Conservation (phyloP, 2,888 invertebrate species). For the Steinernema hermaphroditum region DNA sequence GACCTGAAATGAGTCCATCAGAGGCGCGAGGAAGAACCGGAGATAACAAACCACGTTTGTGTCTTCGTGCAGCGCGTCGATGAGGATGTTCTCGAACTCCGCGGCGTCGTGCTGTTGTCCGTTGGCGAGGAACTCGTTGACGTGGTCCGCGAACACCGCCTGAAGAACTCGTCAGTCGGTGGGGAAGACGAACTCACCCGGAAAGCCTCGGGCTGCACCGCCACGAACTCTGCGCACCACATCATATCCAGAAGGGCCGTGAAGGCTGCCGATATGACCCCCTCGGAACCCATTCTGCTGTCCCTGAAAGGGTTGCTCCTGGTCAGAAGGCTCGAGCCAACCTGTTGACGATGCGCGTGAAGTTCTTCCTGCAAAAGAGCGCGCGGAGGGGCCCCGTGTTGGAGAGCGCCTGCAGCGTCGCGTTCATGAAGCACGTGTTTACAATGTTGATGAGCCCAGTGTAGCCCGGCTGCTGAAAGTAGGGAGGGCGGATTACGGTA, state of each 20-base stretch:
- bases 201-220: slow-evolving; percentile 54
- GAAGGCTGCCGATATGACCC: slow-evolving; percentile 57
- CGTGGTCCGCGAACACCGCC: slow-evolving; percentile 45
- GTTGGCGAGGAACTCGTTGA: slow-evolving; percentile 50
- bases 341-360: slow-evolving; percentile 46
- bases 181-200: too few species aligned
- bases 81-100: slow-evolving; percentile 71
- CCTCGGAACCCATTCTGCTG: slow-evolving; percentile 53
- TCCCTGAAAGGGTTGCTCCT: too few species aligned
- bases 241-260: slow-evolving; percentile 54
- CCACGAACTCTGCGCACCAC: slow-evolving; percentile 54
- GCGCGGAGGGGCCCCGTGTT: slow-evolving; percentile 53
- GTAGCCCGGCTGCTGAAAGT: slow-evolving; percentile 33
- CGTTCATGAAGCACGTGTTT: slow-evolving; percentile 98
- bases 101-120: slow-evolving; percentile 71
- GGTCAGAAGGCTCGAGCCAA: too few species aligned
- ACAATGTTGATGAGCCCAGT: slow-evolving; percentile 70
- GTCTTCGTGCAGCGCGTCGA: slow-evolving; percentile 68
- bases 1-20: slow-evolving; percentile 36
- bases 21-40: not conserved
- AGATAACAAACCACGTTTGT: slow-evolving; percentile 49
- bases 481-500: not conserved
- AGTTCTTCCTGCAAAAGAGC: slow-evolving; percentile 49
- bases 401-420: slow-evolving; percentile 74
- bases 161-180: slow-evolving; percentile 41